These are phyloP conservation scores for Dicycla oo DNA, from an alignment of 2,888 invertebrate genomes.

Conservation along the genomic window DNA sequence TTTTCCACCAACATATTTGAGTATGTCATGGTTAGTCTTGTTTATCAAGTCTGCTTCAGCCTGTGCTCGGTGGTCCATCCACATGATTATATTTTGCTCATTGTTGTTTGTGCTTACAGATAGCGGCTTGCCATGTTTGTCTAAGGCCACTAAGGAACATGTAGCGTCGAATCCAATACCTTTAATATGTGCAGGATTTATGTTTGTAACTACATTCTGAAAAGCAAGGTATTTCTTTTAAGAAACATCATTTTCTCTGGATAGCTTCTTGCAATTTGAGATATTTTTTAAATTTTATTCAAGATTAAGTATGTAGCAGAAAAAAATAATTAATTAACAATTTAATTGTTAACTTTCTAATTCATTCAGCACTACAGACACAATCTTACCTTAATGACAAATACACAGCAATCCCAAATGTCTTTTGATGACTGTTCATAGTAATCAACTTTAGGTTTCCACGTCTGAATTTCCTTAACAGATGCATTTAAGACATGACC, in stretches of 20 bases:
- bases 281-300: background rate
- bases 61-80: slow-evolving; percentile 97
- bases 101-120: slow-evolving; percentile 92
- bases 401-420: slow-evolving; percentile 95
- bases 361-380: background rate
- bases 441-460: slow-evolving; percentile 94
- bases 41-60: slow-evolving; percentile 96
- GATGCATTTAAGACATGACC: slow-evolving; percentile 93
- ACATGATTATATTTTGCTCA: slow-evolving; percentile 96
- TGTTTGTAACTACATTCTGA: slow-evolving; percentile 91
- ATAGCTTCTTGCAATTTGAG: background rate
- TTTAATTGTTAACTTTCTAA: background rate
- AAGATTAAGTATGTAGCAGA: background rate
- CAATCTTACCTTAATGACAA: slow-evolving; percentile 93
- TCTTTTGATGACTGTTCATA: slow-evolving; percentile 98
- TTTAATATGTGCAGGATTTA: slow-evolving; percentile 91
- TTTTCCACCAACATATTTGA: slow-evolving; percentile 97
- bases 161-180: slow-evolving; percentile 99
- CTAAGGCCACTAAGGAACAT: slow-evolving; percentile 96
- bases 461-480: slow-evolving; percentile 93
- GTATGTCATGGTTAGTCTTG: slow-evolving; percentile 92
- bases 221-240: slow-evolving; percentile 47
- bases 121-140: slow-evolving; percentile 92
- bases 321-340: background rate
- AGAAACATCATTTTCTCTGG: background rate